Evolutionary conservation across 1,140 invertebrate genomes (phyloP).

Genomic region (Drosophila fuyamai): DNA sequence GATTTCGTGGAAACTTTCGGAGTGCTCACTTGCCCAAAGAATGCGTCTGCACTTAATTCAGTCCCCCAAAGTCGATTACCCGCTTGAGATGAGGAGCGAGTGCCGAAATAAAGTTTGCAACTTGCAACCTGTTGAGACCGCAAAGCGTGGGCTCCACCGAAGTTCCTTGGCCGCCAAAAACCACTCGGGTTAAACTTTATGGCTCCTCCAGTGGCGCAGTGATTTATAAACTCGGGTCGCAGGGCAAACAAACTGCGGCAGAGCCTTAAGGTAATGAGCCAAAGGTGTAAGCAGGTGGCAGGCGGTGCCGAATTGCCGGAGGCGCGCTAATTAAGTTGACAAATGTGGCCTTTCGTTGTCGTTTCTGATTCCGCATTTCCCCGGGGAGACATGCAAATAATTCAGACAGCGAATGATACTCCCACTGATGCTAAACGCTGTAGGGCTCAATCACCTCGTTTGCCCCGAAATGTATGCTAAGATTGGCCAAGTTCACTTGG

Average conservation of each 20-base stretch:
- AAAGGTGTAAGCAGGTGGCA: slow-evolving; percentile 69
- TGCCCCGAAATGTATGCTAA: slow-evolving; percentile 16
- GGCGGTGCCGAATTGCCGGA: slow-evolving; percentile 8
- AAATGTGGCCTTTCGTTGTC: slow-evolving; percentile 50
- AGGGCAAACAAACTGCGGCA: slow-evolving; percentile 48
- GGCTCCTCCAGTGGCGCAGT: slow-evolving; percentile 20
- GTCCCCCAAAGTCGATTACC: not conserved
- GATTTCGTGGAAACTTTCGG: not conserved
- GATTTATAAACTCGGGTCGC: slow-evolving; percentile 42
- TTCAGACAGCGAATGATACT: slow-evolving; percentile 22
- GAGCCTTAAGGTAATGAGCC: slow-evolving; percentile 65
- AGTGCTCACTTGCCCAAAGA: not conserved
- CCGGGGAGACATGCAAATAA: slow-evolving; percentile 52
- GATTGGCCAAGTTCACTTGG: not conserved
- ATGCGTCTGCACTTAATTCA: slow-evolving; percentile 7
- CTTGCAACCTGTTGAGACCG: slow-evolving; percentile 26
- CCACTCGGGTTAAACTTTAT: slow-evolving; percentile 5
- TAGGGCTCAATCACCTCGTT: slow-evolving; percentile 36
- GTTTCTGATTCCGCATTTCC: slow-evolving; percentile 37
- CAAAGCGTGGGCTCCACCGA: not conserved
- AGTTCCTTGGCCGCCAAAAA: not conserved
- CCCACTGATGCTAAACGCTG: slow-evolving; percentile 48
- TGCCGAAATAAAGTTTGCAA: slow-evolving; percentile 2
- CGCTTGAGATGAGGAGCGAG: not conserved
- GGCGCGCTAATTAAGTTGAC: slow-evolving; percentile 74